phyloP scores from a whole-genome alignment of 2,113 vertebrate species.

The Marcusenius ussheri region DNA sequence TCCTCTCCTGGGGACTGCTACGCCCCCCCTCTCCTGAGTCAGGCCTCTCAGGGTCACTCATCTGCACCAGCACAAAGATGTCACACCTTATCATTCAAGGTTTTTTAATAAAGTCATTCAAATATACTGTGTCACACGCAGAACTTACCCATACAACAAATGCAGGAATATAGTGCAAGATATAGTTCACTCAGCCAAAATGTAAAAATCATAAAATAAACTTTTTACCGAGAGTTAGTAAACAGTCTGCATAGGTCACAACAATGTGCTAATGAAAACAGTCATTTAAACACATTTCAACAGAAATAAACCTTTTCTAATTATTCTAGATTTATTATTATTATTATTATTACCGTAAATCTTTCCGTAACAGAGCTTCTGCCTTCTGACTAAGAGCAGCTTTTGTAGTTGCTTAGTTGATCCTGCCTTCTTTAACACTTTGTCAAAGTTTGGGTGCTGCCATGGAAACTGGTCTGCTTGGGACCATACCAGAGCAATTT shows the following conservation, averaged over 20 bases:
- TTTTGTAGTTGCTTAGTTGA: background rate
- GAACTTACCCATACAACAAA: background rate
- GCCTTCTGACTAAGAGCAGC: background rate
- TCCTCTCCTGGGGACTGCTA: background rate
- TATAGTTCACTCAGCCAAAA: background rate
- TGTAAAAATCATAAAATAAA: background rate
- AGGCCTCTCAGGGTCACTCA: slow-evolving; percentile 17
- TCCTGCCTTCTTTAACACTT: background rate
- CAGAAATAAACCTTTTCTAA: background rate
- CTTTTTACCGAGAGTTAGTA: background rate
- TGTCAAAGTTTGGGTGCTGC: slow-evolving; percentile 38
- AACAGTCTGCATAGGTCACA: background rate
- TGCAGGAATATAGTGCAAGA: background rate
- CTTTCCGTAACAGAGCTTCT: background rate
- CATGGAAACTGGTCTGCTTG: slow-evolving; percentile 20
- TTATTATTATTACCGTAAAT: background rate
- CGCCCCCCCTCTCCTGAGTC: background rate
- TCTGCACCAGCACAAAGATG: slow-evolving; percentile 10
- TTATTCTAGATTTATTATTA: background rate
- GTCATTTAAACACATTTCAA: background rate
- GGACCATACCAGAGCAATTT: background rate
- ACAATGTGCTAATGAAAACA: background rate
- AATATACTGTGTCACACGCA: background rate
- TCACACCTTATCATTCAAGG: background rate
- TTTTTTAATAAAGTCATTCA: background rate